Evolutionary conservation across 2,113 vertebrate species (phyloP).

Genomic region (Thymallus thymallus): DNA sequence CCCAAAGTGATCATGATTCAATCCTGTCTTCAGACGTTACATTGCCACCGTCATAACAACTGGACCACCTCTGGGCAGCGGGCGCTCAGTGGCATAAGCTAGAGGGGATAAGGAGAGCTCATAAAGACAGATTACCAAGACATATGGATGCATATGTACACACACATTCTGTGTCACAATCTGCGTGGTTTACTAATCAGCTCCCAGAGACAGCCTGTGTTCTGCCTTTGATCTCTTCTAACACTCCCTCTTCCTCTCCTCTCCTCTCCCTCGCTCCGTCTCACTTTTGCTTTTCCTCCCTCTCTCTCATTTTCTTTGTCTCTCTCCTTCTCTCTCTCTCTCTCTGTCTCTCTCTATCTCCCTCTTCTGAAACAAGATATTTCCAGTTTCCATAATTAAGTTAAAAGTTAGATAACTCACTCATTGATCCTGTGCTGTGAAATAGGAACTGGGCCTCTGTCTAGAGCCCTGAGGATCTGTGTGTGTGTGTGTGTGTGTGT

Average conservation of each 20-base stretch:
- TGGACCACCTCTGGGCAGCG: neutral
- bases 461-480: neutral
- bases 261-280: slow-evolving; percentile 10
- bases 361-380: neutral
- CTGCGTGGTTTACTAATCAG: slow-evolving; percentile 45
- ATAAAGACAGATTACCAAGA: neutral
- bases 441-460: too few relatives aligned
- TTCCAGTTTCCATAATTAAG: slow-evolving; percentile 4
- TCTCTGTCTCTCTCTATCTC: too few relatives aligned
- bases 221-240: slow-evolving; percentile 36
- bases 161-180: slow-evolving; percentile 15
- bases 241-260: neutral
- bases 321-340: slow-evolving; percentile 21
- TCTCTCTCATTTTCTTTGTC: slow-evolving; percentile 36
- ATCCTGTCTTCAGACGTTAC: too few relatives aligned
- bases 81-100: neutral
- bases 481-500: slow-evolving; percentile 12
- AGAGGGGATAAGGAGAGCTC: neutral
- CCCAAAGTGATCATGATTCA: too few relatives aligned
- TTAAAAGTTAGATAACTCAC: too few relatives aligned
- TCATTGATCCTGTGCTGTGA: neutral
- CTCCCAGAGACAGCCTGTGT: slow-evolving; percentile 1
- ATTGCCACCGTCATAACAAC: neutral
- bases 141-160: neutral
- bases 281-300: neutral